phyloP scores from a whole-genome alignment of 1,140 invertebrate genomes.

The Brachionus sp. region DNA sequence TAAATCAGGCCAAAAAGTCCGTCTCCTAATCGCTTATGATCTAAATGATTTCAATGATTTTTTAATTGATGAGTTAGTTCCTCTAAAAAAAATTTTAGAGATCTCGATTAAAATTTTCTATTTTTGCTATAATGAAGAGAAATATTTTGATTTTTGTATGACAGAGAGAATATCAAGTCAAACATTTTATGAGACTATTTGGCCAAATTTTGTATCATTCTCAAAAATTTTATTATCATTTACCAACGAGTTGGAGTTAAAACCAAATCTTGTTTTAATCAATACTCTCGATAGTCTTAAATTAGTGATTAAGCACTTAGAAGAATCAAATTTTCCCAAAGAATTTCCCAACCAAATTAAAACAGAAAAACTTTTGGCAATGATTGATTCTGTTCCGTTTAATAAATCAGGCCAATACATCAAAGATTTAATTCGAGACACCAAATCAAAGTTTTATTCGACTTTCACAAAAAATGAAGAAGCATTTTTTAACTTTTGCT shows the following conservation, averaged over 20 bases:
- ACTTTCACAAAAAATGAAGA: background rate
- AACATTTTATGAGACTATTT: background rate
- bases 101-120: background rate
- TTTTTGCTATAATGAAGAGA: background rate
- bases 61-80: background rate
- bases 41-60: slow-evolving; percentile 3
- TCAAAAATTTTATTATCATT: background rate
- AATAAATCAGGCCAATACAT: background rate
- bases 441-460: background rate
- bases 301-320: background rate
- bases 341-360: background rate
- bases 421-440: background rate
- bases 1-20: background rate
- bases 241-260: background rate
- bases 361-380: background rate
- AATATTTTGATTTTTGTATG: background rate
- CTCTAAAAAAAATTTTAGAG: background rate
- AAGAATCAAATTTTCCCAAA: background rate
- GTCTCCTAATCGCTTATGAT: background rate
- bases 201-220: background rate
- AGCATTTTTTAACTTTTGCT: background rate
- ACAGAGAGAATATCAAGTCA: background rate
- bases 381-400: background rate
- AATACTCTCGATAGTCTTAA: background rate
- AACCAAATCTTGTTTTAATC: background rate